Base-by-base conservation (phyloP, 2,888 invertebrate species). In the Sphaerolaimus hirsutus region DNA sequence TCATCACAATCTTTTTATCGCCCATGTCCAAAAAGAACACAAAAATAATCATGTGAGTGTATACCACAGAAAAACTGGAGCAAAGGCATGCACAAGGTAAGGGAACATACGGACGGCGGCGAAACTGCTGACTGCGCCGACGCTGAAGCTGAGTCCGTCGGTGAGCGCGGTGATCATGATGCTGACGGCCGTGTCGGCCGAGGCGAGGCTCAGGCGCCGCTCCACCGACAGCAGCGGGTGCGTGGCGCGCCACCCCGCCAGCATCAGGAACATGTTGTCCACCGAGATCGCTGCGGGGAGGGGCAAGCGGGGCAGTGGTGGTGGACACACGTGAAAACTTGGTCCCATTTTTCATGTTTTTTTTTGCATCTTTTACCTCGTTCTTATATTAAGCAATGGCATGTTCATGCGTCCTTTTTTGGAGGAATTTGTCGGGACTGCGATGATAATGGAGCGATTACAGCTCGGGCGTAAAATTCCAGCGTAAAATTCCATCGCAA, bases 181-280 rank as follows among this genome's bases (percentile, higher is more conserved):
- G 12, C 86, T 86, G 22, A 87, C 86, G 0, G 86, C 86, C 1
- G 86, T 84, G 65, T 87, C 86, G 43, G 82, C 79, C 61, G 86
- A 72, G 68, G 81, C 83, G 49, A 75, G 73, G 0, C 78, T 81
- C 78, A 87, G 80, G 42, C 86, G 72, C 58, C 80, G 77, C 0
- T 82, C 79, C 1, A 84, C 83, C 10, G 77, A 75, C 36, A 48
- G 44, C 19, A 46, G 38, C n/a, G 54, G 51, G 7, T 81, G 77
- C 0, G 84, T 82, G 47, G 86, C 73, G 47, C 87, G 72, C 87
- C 87, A 87, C 0, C 83, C 82, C 14, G 83, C 84, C 58, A 89
- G 67, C 81, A 89, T 82, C 21, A 89, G 83, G 61, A 87, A 89
- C 1, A 86, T 86, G 64, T 87, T 87, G 62, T 89, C 87, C 50